phyloP scores from a whole-genome alignment of 2,888 invertebrate genomes.

The Neoscelio sp. region DNA sequence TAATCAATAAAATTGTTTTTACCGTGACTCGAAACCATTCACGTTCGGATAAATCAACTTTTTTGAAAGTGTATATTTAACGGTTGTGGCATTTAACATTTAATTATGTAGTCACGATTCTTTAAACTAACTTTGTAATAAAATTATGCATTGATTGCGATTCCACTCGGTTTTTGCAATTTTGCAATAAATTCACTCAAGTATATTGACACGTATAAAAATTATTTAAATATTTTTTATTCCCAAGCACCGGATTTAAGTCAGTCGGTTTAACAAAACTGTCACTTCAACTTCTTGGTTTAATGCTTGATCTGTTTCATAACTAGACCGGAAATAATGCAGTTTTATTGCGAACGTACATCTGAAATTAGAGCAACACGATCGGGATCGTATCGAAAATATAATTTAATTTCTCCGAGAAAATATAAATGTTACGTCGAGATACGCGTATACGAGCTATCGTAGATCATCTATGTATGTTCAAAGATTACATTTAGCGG shows the following conservation, averaged over 20 bases:
- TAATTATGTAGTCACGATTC: too few species aligned
- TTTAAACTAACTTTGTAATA: too few species aligned
- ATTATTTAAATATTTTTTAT: not conserved
- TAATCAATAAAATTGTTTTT: too few species aligned
- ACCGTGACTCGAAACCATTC: too few species aligned
- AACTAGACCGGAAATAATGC: conserved; percentile 38
- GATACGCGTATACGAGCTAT: conserved; percentile 19
- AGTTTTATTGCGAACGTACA: conserved; percentile 11
- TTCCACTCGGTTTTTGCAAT: too few species aligned
- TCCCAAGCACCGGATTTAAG: not conserved
- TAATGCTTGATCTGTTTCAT: conserved; percentile 20
- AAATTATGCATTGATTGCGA: too few species aligned
- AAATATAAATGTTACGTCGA: conserved; percentile 25
- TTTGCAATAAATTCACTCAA: too few species aligned
- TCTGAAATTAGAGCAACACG: conserved; percentile 28
- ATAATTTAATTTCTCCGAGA: conserved; percentile 32
- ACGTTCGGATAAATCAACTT: too few species aligned
- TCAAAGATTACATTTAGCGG: conserved; percentile 33
- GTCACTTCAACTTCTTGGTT: conserved; percentile 2
- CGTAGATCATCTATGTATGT: conserved; percentile 21
- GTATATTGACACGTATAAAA: too few species aligned
- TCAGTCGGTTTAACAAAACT: conserved; percentile 7
- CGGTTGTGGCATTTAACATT: too few species aligned
- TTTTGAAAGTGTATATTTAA: too few species aligned
- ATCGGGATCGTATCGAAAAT: conserved; percentile 26